These are phyloP conservation scores for Apodemia duryi DNA, from an alignment of 2,888 invertebrate species.

Conservation along the genomic window DNA sequence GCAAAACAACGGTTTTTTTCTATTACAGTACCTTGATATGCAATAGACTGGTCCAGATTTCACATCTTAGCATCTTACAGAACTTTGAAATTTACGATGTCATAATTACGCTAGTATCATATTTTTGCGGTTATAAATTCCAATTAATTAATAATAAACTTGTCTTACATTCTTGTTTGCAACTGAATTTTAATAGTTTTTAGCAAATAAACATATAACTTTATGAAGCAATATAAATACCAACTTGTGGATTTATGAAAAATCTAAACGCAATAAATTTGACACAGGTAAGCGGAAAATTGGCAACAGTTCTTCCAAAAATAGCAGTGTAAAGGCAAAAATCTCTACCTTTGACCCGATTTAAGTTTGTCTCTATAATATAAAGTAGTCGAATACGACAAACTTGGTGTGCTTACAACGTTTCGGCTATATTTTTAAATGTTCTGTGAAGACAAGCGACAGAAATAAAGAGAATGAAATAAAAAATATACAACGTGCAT, in stretches of 20 bases:
- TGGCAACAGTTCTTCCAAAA: neutral
- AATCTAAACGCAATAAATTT: conserved; percentile 2
- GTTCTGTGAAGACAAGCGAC: conserved; percentile 4
- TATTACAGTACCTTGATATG: no score
- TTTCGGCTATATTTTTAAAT: conserved; percentile 21
- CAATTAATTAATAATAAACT: no score
- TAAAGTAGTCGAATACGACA: conserved; percentile 27
- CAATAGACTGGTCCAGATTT: no score
- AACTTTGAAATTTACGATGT: no score
- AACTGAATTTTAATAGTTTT: no score
- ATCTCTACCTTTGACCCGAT: conserved; percentile 19
- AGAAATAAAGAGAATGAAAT: neutral
- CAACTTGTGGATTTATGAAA: neutral
- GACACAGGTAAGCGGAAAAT: conserved; percentile 3
- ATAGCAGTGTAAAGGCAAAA: conserved; percentile 2
- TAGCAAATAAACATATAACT: no score
- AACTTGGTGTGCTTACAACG: conserved; percentile 23
- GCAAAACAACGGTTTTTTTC: no score
- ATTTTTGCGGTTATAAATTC: no score
- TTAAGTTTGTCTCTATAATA: conserved; percentile 27
- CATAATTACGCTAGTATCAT: no score
- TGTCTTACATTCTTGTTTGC: no score
- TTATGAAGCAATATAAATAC: no score
- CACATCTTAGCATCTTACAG: no score
- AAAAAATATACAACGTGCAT: conserved; percentile 32